Evolutionary conservation across 1,140 invertebrate genomes (phyloP), one percentile per base, ranked within the genome.

Genomic region (Diabrotica undecimpunctata): DNA sequence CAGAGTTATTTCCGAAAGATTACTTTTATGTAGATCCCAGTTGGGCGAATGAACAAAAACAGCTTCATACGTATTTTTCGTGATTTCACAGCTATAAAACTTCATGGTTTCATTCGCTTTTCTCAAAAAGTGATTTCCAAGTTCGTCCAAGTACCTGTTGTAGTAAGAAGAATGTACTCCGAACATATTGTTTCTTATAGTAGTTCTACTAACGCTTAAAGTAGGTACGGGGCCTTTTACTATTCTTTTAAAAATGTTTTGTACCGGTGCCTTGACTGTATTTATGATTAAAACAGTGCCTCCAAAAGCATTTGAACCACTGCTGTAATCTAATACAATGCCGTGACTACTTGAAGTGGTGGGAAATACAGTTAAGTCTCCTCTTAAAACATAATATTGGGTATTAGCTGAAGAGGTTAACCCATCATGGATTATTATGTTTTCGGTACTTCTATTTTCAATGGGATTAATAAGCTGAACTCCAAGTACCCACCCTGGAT

Each of bases 81-180:
- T 89, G 65, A 96, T 87, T 72, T 94, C 90, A 70, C 89, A 92
- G 58, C 87, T 86, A 54, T 92, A 79, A 46, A 95, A 78, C 73
- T 90, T 87, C 8, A 96, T 88, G 0, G 90, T 90, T 79, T 96
- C 94, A 75, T 96, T 96, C 0, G 90, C 86, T 79, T 94, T 93
- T 35, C 94, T 81, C 62, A 96, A 79, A 72, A 91, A 95, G 72
- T 93, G 87, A 76, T 95, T 90, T 0, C 90, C 92, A 53, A 88
- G 78, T 77, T 95, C 91, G 74, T 93, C 90, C 35, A 92, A 79
- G 74, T 92, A 93, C 14, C 91, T 84, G 79, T 97, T 97, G 75
- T 97, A 98, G 77, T 95, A 96, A 4, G 89, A 87, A 0, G 89
- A 89, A 14, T 90, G 86, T 35, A 98, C 82, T 9, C 96, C 96